Evolutionary conservation across 2,797 vertebrate species (phyloP), one percentile per base, ranked within the genome.

Genomic region (Squalus acanthias): DNA sequence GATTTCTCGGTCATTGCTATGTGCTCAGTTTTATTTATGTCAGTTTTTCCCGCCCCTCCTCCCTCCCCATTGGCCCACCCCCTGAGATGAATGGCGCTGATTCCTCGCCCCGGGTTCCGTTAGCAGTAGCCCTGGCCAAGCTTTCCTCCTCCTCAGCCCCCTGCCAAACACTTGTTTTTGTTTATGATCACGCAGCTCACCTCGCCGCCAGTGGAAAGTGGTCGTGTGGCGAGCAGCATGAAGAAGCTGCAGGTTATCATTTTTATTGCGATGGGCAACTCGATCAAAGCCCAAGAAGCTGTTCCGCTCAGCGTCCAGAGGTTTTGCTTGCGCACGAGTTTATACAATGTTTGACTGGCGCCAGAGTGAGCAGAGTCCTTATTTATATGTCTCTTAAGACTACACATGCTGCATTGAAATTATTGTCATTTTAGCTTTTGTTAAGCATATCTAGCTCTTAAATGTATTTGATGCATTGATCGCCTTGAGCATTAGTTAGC

Each of bases 381-480:
- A 50, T 85, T 85, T 50, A 46, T 24, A 22, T 8, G 82, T 50
- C 46, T 85, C 82, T 85, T 17, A 85, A 85, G 82, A 85, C 22
- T 85, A 24, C 20, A 13, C 46, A 17, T 50, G 5, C 46, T 85
- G 46, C 17, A 24, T 85, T 85, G 82, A 85, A 39, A 85, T 85
- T 85, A 85, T 50, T 85, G 17, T 85, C 82, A 85, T 85, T 85
- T 85, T 22, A 50, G 82, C 82, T 50, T 85, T 85, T 5, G 17
- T 82, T 82, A 85, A 85, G 82, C 82, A 85, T 46, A 24, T 50
- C 6, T 46, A 50, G 17, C 82, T 50, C 82, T 50, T 85, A 50
- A 85, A 85, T 50, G 46, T 85, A 85, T 50, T 85, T 85, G 82
- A 85, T 85, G 39, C 82, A 85, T 85, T 85, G 82, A 50, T 50